Evolutionary conservation across 1,140 invertebrate species (phyloP), one percentile per base, ranked within the genome.

Genomic region (Melitaea cinxia): DNA sequence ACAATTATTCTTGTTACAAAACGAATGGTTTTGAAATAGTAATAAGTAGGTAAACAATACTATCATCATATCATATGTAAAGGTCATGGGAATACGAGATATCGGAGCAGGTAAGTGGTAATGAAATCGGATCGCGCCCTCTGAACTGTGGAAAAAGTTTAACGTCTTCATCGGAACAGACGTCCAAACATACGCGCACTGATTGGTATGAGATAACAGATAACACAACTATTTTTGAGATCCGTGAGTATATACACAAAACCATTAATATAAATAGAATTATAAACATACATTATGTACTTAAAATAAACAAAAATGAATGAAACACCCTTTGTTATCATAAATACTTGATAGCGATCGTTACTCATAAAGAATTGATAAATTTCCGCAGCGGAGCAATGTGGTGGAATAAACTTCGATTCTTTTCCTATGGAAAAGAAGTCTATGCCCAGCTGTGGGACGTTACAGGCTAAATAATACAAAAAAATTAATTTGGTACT

Each of bases 121-220:
- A 57, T 42, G 55, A 45, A 57, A 57, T 42, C 23, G 37, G 37
- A 57, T 42, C 42, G 42, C 45, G 55, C 55, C 37, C 55, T 57
- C 55, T 57, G 55, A 57, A 39, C 55, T 39, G 15, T 21, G 30
- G 9, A 21, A 35, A 56, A 45, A 57, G 21, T 28, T 57, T 57
- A 57, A 57, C 35, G 17, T 47, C 55, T 57, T 57, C 55, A 57
- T 57, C 35, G 55, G 55, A 28, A 57, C 37, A 26, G 4, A 57
- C 26, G 37, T 57, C 42, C 42, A 47, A 24, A 57, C 35, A 45
- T 24, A 26, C 14, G 23, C 21, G 42, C 19, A 19, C 42, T 45
- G 37, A 57, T 57, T 45, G 55, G 37, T 42, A 17, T 30, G 23
- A 26, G 33, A 39, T 42, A 42, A 42, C 17, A 26, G 33, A 39